Evolutionary conservation across 2,888 invertebrate species (phyloP), one percentile per base, ranked within the genome.

Genomic region (Dasypogon diadema): DNA sequence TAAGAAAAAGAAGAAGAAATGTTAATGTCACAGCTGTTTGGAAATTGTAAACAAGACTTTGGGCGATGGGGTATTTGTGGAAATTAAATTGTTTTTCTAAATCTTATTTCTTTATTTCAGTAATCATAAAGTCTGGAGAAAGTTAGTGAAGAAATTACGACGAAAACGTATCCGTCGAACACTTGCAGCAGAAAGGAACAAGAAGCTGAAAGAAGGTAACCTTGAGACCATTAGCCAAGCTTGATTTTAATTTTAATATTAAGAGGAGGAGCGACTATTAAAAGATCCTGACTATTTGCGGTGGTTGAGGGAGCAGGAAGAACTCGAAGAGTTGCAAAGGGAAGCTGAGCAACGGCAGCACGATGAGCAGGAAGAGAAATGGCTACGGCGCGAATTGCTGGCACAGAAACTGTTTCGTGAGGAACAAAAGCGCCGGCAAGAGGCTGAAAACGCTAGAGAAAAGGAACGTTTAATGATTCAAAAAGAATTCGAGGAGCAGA

Each of bases 401-500:
- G 90, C 92, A 0, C 89, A 91, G 78, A 86, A 88, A 79, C 88
- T 90, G 79, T 94, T 93, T 89, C 83, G 85, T 24, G 86, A 89
- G 80, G 82, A 91, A 42, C 91, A 92, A 81, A 87, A 88, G 75
- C 88, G 88, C 78, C 87, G 89, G 58, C 87, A 88, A 75, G 86
- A 85, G 73, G 87, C 90, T 0, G 87, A 88, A 76, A 88, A 89
- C 77, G 88, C 89, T 79, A 87, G 89, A 78, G 86, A 89, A 51
- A 89, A 89, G 80, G 88, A 91, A 82, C 91, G 91, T 79, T 88
- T 88, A 46, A 88, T 88, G 80, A 87, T 87, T 10, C 86, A 86
- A 5, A 84, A 91, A 84, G 93, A 94, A 85, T 91, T 92, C 88
- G 92, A 93, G 81, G 85, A 87, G 77, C 91, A 92, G 82, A 90